Evolutionary conservation across 2,888 invertebrate genomes (phyloP).

Genomic region (Arge pagana): DNA sequence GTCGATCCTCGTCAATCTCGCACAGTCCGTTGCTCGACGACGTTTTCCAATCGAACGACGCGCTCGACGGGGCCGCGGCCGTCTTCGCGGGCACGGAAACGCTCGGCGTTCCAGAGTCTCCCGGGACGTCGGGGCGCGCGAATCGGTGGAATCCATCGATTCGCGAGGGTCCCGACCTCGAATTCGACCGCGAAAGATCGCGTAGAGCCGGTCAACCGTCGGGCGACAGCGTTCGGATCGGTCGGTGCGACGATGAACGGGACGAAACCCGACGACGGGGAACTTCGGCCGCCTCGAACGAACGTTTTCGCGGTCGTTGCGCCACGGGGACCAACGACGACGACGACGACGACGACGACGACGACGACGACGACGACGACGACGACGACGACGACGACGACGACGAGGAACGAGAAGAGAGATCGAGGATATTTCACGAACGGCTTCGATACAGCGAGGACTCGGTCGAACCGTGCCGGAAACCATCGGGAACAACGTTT

Average conservation of each 20-base stretch:
- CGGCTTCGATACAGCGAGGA: slow-evolving; percentile 37
- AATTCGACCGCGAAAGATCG: slow-evolving; percentile 48
- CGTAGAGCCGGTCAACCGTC: slow-evolving; percentile 30
- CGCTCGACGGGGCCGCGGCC: background rate
- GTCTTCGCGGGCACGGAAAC: background rate
- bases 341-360: slow-evolving; percentile 17
- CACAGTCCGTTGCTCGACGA: slow-evolving; percentile 8
- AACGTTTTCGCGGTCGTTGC: background rate
- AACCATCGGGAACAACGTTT: slow-evolving; percentile 7
- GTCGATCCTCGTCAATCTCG: background rate
- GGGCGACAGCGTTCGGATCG: slow-evolving; percentile 36
- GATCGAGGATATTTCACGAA: slow-evolving; percentile 36
- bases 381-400: slow-evolving; percentile 8
- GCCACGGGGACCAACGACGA: background rate
- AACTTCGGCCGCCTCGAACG: background rate
- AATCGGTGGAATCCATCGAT: slow-evolving; percentile 41
- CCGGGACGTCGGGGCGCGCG: background rate
- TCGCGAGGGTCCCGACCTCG: slow-evolving; percentile 48
- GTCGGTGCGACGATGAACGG: slow-evolving; percentile 43
- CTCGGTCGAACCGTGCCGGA: slow-evolving; percentile 24
- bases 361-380: background rate
- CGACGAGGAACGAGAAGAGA: slow-evolving; percentile 32
- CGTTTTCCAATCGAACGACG: slow-evolving; percentile 1
- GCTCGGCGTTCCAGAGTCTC: background rate
- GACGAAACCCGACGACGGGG: slow-evolving; percentile 24